Base-by-base conservation (phyloP, 2,888 invertebrate species). In the Chromoteleia sp. region DNA sequence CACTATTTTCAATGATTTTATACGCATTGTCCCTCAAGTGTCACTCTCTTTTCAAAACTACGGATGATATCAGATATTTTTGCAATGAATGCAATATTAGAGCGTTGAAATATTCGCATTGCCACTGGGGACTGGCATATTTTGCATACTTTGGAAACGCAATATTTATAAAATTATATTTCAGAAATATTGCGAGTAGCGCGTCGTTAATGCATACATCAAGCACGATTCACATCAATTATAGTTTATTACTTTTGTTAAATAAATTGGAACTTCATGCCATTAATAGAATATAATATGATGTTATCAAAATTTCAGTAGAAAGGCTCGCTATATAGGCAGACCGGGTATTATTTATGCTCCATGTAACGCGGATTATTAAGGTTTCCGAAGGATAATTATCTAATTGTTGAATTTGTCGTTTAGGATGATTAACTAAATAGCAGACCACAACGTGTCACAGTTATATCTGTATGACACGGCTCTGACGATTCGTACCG, bases 381-480 rank as follows among this genome's bases (percentile, higher is more conserved):
- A 67, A 54, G 54, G 29, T 56, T 56, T 68, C 56, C 14, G 43
- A 30, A 21, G 43, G 43, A 45, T 43, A 14, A 50, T 68, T 54
- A 68, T 52, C 39, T 52, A 65, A 65, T 52, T 65, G 65, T 54
- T 56, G 56, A 56, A 56, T 33, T 68, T 21, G 43, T 56, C 68
- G 15, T 56, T 56, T 48, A 19, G 33, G 56, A 45, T 70, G 45
- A 56, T 67, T 54, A 45, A 70, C 68, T 70, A 70, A 58, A 58
- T 58, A 70, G 14, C 48, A 58, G 25, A 33, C 36, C 48, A 58
- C 48, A 39, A 58, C 36, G 36, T 58, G 58, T 48, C 48, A 58
- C 48, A 70, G 58, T 58, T 48, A 58, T 70, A 70, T 58, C 70
- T 58, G 70, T 48, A 25, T 58, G 58, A 70, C 56, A 48, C n/a